phyloP scores from a whole-genome alignment of 1,140 invertebrate genomes.

The Drosophila gunungcola region DNA sequence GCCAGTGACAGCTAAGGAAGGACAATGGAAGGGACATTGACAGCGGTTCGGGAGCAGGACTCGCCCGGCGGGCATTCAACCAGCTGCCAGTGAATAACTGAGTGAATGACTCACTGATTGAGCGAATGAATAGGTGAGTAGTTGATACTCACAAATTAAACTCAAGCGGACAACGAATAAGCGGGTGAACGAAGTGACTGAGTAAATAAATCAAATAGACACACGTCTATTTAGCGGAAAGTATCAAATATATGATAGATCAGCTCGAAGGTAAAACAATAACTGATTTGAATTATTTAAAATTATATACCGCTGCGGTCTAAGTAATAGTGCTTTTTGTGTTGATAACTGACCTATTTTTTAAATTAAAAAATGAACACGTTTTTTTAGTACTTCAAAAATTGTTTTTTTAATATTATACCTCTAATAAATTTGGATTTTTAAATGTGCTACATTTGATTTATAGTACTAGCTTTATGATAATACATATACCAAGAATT shows the following conservation, averaged over 20 bases:
- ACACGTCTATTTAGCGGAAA: not conserved
- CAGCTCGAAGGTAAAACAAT: not conserved
- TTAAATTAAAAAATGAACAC: too few species aligned
- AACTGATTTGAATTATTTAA: too few species aligned
- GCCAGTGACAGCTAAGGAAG: slow-evolving; percentile 20
- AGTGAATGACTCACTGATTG: slow-evolving; percentile 13
- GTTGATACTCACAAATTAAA: slow-evolving; percentile 4
- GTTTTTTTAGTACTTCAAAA: too few species aligned
- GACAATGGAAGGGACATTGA: slow-evolving; percentile 50
- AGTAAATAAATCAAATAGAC: not conserved
- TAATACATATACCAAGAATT: too few species aligned
- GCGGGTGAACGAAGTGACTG: not conserved
- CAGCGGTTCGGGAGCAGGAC: slow-evolving; percentile 21
- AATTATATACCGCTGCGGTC: too few species aligned
- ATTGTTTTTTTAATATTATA: too few species aligned
- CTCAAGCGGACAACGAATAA: slow-evolving; percentile 3
- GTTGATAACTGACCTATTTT: too few species aligned
- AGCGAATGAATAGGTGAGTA: slow-evolving; percentile 28
- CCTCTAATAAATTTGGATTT: too few species aligned
- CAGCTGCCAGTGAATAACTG: slow-evolving; percentile 17
- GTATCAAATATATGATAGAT: too few species aligned
- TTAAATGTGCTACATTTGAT: too few species aligned
- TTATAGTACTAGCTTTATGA: too few species aligned
- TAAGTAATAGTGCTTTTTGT: too few species aligned
- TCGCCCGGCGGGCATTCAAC: slow-evolving; percentile 12